Base-by-base conservation (phyloP, 1,140 invertebrate species). In the Mizuhopecten yessoensis region DNA sequence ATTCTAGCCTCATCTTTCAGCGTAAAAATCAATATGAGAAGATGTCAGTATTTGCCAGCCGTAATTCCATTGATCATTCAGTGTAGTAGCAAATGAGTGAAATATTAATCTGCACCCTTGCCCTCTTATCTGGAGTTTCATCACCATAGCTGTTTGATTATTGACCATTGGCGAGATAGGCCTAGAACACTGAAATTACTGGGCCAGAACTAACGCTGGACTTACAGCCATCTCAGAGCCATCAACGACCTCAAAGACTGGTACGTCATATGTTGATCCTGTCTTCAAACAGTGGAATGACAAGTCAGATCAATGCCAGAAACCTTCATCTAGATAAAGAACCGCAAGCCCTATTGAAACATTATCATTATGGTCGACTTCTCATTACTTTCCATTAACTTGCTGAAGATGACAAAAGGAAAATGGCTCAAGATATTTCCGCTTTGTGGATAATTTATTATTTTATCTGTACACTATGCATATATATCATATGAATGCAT, bases 41-140 rank as follows among this genome's bases (percentile, higher is more conserved):
- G 57, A 29, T n/a, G n/a, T 29, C n/a, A 0, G 23, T 75, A 75
- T 75, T 75, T 75, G 57, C 57, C 57, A 75, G 13, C 57, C 17
- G 5, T 75, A 7, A 7, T 75, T n/a, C 57, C 57, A 75, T 75
- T 29, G 57, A 75, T 75, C 57, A 45, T 29, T 75, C 57, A 29
- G 45, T 17, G 23, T 75, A 75, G 57, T 75, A 75, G n/a, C 57
- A 75, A 75, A 75, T 29, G 57, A 75, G 9, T 75, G 57, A n/a
- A 75, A 75, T 75, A 75, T n/a, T 75, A 75, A 75, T 75, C 57
- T 75, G 23, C 57, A 75, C 57, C 57, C n/a, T 3, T 57, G 45
- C 45, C 45, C 45, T 23, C 45, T 29, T n/a, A 45, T 45, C 42
- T 5, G n/a, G n/a, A 75, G n/a, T 75, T 29, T 75, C 57, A 75